A percentile compares a stretch with the other conserved stretches of the same genome.
phyloP scores from a whole-genome alignment of 2,113 vertebrate genomes.

The Motacilla alba region DNA sequence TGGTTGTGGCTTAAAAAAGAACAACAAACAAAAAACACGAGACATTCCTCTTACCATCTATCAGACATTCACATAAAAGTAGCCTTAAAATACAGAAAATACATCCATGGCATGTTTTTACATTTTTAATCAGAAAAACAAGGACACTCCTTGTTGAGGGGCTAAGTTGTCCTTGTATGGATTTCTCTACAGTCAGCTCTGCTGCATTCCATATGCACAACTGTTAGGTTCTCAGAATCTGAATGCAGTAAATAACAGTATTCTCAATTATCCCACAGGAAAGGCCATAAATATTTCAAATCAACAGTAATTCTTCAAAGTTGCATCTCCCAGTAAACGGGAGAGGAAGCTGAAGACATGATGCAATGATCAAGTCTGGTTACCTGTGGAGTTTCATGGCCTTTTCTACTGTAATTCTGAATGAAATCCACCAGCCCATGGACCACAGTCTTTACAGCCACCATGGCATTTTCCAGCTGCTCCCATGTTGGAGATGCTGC shows the following conservation, averaged over 20 bases:
- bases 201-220: neutral
- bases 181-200: neutral
- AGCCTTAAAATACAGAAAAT: neutral
- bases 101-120: neutral
- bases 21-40: neutral
- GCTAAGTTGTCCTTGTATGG: neutral
- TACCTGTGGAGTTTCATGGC: slow-evolving; percentile 92
- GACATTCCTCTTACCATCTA: neutral
- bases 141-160: neutral
- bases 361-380: neutral
- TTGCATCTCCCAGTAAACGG: neutral
- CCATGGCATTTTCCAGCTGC: slow-evolving; percentile 91
- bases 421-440: slow-evolving; percentile 96
- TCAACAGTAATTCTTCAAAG: neutral
- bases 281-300: neutral
- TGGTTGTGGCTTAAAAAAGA: slow-evolving; percentile 83
- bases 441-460: slow-evolving; percentile 92
- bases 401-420: slow-evolving; percentile 96
- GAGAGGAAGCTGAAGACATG: neutral
- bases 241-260: neutral
- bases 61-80: neutral
- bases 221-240: neutral
- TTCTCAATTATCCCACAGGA: neutral
- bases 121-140: neutral
- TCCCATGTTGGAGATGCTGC: slow-evolving; percentile 89